Conservation (phyloP, 1,140 invertebrate genomes). For the Ladona fulva region DNA sequence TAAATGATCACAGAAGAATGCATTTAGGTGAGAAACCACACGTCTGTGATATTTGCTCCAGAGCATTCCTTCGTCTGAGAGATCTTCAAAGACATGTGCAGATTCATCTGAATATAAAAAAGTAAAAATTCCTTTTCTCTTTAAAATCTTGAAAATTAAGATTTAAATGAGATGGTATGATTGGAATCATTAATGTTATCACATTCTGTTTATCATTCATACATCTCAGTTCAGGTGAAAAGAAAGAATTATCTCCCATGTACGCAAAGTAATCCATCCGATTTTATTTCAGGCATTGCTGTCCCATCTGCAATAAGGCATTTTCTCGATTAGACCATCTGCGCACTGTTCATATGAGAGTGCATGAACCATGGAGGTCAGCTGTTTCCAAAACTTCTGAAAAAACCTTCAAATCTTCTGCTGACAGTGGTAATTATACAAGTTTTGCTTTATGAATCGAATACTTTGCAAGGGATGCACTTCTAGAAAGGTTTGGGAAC, state of each 20-base stretch:
- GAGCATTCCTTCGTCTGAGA: slow-evolving; percentile 41
- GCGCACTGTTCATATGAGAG: background rate
- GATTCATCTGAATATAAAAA: background rate
- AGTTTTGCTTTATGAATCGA: too few relatives aligned
- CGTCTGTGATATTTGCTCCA: slow-evolving; percentile 46
- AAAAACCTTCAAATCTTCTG: too few relatives aligned
- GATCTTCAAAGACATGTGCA: background rate
- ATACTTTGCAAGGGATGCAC: too few relatives aligned
- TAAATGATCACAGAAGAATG: slow-evolving; percentile 23
- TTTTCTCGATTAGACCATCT: slow-evolving; percentile 15
- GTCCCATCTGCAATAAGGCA: slow-evolving; percentile 16
- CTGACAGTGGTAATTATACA: too few relatives aligned
- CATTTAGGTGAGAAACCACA: slow-evolving; percentile 54
- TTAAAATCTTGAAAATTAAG: too few relatives aligned
- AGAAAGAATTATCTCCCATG: too few relatives aligned
- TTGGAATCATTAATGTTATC: too few relatives aligned
- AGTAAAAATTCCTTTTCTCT: background rate
- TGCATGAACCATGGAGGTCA: background rate
- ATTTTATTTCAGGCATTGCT: slow-evolving; percentile 1
- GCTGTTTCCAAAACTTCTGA: background rate
- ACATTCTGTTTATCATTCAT: too few relatives aligned
- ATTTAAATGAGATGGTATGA: too few relatives aligned
- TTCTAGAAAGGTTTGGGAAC: too few relatives aligned
- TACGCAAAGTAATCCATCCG: background rate
- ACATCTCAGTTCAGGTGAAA: too few relatives aligned